phyloP scores from a whole-genome alignment of 2,888 invertebrate species.

The Strigamia transsilvanica region DNA sequence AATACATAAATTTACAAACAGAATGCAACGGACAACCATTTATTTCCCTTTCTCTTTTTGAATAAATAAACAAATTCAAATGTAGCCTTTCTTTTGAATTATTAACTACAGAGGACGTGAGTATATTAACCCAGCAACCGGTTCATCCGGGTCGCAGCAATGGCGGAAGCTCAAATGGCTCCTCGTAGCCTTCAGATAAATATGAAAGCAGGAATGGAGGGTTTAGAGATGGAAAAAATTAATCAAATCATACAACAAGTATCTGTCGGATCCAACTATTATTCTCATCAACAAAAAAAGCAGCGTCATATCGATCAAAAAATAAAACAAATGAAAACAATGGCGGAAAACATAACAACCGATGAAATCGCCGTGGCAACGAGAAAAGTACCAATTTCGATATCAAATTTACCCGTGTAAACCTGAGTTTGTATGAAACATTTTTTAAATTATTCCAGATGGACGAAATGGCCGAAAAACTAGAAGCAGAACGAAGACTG shows the following conservation, averaged over 20 bases:
- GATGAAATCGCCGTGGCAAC: constrained; percentile 61
- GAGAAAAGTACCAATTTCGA: constrained; percentile 57
- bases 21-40: no score
- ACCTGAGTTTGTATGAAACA: no score
- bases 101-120: no score
- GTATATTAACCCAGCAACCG: no score
- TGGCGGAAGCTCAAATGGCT: not conserved
- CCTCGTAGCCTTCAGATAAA: not conserved
- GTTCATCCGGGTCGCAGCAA: not conserved
- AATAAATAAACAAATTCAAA: no score
- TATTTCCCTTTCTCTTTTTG: no score
- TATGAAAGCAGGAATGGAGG: constrained; percentile 61
- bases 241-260: constrained; percentile 64
- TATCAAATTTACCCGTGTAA: not conserved
- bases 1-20: no score
- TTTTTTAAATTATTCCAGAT: constrained; percentile 62
- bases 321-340: constrained; percentile 63
- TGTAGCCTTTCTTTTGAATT: no score
- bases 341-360: constrained; percentile 60
- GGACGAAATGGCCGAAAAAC: constrained; percentile 62
- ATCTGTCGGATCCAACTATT: constrained; percentile 68
- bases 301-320: constrained; percentile 66
- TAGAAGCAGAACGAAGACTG: constrained; percentile 66
- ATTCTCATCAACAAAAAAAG: constrained; percentile 67
- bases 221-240: constrained; percentile 61